Base-by-base conservation (phyloP, 2,113 vertebrate species). In the Philantomba maxwellii region DNA sequence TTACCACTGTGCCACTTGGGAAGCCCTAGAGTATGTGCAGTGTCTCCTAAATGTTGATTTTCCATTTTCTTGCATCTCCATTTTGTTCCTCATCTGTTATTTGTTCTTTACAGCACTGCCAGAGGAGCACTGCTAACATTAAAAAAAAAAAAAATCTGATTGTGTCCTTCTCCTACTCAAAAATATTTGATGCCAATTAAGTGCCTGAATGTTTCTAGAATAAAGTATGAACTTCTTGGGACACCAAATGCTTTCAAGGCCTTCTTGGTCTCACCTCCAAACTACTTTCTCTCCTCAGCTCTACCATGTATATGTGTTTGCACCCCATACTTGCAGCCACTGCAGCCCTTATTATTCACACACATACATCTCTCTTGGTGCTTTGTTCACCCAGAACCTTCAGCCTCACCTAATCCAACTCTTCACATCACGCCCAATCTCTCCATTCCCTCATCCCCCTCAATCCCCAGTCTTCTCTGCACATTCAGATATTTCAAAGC, bases 101-200 rank as follows among this genome's bases (percentile, higher is more conserved):
- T 89, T 90, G 28, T 64, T 83, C 16, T 87, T 87, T 60, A 93
- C 16, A 84, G 10, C 45, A 62, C 26, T 30, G 47, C 45, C 39
- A 89, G 85, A 82, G 75, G 64, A 93, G 10, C 58, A 78, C 28
- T 93, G 70, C 66, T 88, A 96, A 94, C 87, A 91, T 70, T 19
- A 19, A 66, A n/a, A 33, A 39, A 58, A 58, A 64, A 70, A 70
- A 9, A 88, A 45, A 39, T 70, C 5, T 73, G 33, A 62, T 43
- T 23, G 47, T 73, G 51, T 70, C 88, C 57, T 25, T 78, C 43
- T 87, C 82, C 66, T 85, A 33, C 6, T 91, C 15, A 93, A 85
- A 93, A 85, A 81, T 64, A 84, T 26, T 66, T 70, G 84, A 94
- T 87, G 57, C 30, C 49, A 47, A 51, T 62, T 82, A 86, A 53